Evolutionary conservation across 2,888 invertebrate genomes (phyloP), one percentile per base, ranked within the genome.

Genomic region (Agonopterix arenella): DNA sequence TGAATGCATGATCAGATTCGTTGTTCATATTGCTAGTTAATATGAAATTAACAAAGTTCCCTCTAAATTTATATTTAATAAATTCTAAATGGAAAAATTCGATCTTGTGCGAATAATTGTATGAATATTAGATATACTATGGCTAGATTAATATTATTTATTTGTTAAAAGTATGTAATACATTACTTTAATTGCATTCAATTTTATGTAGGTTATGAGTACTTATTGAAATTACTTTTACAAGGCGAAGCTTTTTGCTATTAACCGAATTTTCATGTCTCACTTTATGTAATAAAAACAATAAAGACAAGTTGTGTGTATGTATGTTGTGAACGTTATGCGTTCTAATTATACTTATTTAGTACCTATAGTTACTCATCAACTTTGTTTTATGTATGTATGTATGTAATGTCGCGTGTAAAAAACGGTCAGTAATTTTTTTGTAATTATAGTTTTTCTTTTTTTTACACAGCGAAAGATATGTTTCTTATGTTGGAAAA

Each of bases 31-130:
- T 76, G 61, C 66, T 52, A 58, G 67, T 49, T 57, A 71, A 80
- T 82, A 77, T 72, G 78, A 67, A 64, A 51, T 47, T 52, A 60
- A 69, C 62, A 68, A 28, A 64, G 60, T 68, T 66, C 67, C 61
- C 61, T 65, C 59, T 66, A 52, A 60, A 64, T 28, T 28, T 28
- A 28, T 28, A 28, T 28, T 28, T 4, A 28, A 28, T 28, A 28
- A 80, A 80, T 80, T 81, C 73, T 76, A 79, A 80, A 75, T 75
- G 61, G 67, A 66, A 68, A 11, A 13, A 62, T 77, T 79, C 70
- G 74, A 74, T 81, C 67, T 77, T 74, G 71, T 76, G 73, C 73
- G 71, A 78, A 75, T 73, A 58, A 56, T 69, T 44, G 46, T 50
- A 54, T 71, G 59, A 74, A 70, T 73, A 66, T 72, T 80, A 76